Evolutionary conservation across 2,797 vertebrate genomes (phyloP).

Genomic region (Enteromius treurensis): DNA sequence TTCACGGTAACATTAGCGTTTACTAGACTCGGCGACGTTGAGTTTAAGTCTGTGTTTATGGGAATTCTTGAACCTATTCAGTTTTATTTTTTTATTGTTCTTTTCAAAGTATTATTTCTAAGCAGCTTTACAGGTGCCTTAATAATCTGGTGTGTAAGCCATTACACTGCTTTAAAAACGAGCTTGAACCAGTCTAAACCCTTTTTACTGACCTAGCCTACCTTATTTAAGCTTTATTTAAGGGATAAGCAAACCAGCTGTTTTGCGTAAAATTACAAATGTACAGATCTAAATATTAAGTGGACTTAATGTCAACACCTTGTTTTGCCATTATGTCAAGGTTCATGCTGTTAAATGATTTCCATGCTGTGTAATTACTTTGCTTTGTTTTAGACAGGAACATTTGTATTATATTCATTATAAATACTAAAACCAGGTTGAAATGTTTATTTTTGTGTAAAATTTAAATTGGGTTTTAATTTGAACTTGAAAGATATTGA

Average conservation of each 20-base stretch:
- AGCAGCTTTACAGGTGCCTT: not conserved
- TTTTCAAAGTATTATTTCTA: not conserved
- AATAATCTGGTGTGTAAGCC: too few relatives aligned
- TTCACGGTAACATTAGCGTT: not conserved
- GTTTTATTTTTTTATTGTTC: not conserved
- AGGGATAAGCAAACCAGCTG: not conserved
- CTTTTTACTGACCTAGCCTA: not conserved
- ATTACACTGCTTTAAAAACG: not conserved
- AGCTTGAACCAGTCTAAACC: not conserved
- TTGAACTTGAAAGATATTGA: not conserved
- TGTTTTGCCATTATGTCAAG: too few relatives aligned
- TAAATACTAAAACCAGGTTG: not conserved
- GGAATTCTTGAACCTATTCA: too few relatives aligned
- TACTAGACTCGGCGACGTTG: not conserved
- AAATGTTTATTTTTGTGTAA: not conserved
- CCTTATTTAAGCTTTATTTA: not conserved
- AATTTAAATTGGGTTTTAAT: not conserved
- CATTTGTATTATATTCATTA: not conserved
- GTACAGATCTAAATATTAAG: not conserved
- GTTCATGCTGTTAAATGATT: slow-evolving; percentile 5
- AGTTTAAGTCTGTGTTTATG: not conserved
- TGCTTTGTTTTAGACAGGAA: not conserved
- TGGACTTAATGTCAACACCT: not conserved
- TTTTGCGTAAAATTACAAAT: not conserved
- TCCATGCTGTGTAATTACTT: not conserved